Base-by-base conservation (phyloP, 2,888 invertebrate species). In the Eupithecia centaureata region DNA sequence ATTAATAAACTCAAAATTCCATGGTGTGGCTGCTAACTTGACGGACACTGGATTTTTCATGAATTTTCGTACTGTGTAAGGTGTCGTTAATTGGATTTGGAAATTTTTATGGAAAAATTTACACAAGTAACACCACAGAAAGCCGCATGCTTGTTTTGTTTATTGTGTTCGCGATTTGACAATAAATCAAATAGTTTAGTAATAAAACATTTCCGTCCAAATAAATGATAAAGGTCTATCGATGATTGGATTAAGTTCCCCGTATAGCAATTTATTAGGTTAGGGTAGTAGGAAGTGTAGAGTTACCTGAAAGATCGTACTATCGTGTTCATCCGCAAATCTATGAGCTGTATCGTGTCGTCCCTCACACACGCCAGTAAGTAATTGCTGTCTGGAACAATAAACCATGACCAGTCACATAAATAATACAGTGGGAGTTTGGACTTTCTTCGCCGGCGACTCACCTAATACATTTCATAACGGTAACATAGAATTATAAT, bases 341-440 rank as follows among this genome's bases (percentile, higher is more conserved):
- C 99, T 86, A 99, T 95, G 66, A 99, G 94, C 87, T 98, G 98
- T 79, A 99, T 95, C 25, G 98, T 97, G 91, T 99, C 99, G 89
- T 99, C 99, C 79, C 99, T 94, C 63, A 98, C 97, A 87, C 99
- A 99, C 82, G 97, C 96, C 82, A 99, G 93, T 77, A 99, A 94
- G 88, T 96, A 97, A 91, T 96, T 96, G 79, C 96, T 96, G 94
- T 99, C 99, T 97, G 95, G 80, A 92, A 93, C 85, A 83, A 86
- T 67, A 77, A 63, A 73, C 57, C 74, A 72, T 65, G 70, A 54
- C 65, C 71, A 72, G 51, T 73, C 67, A 73, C 67, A 73, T 73
- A 75, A 70, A 69, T 73, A 70, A 66, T 61, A 61, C 15, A 64
- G 51, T 65, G 63, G 66, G 68, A 67, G 64, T 61, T 67, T 64